phyloP scores from a whole-genome alignment of 2,797 vertebrate species.

The Myripristis jacobus region DNA sequence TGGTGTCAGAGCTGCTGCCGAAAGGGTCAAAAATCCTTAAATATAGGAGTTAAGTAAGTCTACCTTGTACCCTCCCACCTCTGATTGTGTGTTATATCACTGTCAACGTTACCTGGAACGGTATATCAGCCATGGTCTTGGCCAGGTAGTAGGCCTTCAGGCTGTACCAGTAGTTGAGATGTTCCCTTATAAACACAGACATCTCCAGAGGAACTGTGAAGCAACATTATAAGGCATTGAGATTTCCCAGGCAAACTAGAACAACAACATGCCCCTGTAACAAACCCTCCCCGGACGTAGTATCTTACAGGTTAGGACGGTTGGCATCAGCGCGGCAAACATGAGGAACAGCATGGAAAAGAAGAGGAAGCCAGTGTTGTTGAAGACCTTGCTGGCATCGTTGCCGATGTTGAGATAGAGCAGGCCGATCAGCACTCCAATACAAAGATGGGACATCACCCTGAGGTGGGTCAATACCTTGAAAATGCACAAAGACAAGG shows the following conservation, averaged over 20 bases:
- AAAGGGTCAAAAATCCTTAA: too few relatives aligned
- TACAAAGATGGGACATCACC: conserved; percentile 94
- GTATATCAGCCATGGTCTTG: conserved; percentile 96
- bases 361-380: conserved; percentile 99
- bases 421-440: conserved; percentile 95
- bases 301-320: conserved; percentile 95
- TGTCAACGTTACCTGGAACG: conserved; percentile 90
- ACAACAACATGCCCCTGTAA: conserved; percentile 26
- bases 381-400: conserved; percentile 98
- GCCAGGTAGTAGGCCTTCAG: conserved; percentile 97
- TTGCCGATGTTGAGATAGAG: conserved; percentile 97
- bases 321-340: conserved; percentile 98
- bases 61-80: too few relatives aligned
- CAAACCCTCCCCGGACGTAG: not conserved
- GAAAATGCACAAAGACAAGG: conserved; percentile 36
- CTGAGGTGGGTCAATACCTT: conserved; percentile 97
- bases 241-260: conserved; percentile 14
- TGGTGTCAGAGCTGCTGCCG: too few relatives aligned
- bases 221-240: conserved; percentile 28
- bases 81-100: not conserved
- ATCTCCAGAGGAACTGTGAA: conserved; percentile 95
- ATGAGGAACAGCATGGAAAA: conserved; percentile 99
- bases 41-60: too few relatives aligned
- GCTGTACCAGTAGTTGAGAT: conserved; percentile 99
- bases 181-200: conserved; percentile 95